Evolutionary conservation across 2,797 vertebrate genomes (phyloP).

Genomic region (Sebastes itinus): DNA sequence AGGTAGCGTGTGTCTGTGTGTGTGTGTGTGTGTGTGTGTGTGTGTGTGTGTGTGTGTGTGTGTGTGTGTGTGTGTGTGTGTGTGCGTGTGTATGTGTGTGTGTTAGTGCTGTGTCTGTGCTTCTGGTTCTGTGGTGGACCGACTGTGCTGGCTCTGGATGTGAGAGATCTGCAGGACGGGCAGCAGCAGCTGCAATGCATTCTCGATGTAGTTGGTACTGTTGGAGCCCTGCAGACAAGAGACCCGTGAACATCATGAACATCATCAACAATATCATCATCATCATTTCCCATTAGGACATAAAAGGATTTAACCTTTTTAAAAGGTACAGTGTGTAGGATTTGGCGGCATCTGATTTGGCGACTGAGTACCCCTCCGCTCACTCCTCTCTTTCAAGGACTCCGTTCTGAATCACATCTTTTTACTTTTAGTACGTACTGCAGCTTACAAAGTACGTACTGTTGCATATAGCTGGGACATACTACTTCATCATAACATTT

Average conservation of each 20-base stretch:
- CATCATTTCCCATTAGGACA: not conserved
- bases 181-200: slow-evolving; percentile 94
- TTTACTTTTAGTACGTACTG: too few species aligned
- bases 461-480: too few species aligned
- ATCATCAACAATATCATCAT: not conserved
- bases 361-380: too few species aligned
- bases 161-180: slow-evolving; percentile 93
- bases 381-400: too few species aligned
- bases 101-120: slow-evolving; percentile 59
- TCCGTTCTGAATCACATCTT: too few species aligned
- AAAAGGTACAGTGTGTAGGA: too few species aligned
- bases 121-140: slow-evolving; percentile 49
- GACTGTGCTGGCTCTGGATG: slow-evolving; percentile 81
- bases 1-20: slow-evolving; percentile 16
- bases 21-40: slow-evolving; percentile 9
- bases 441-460: too few species aligned
- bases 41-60: slow-evolving; percentile 5
- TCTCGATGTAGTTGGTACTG: slow-evolving; percentile 92
- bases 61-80: too few species aligned
- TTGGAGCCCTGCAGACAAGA: slow-evolving; percentile 88
- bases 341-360: too few species aligned
- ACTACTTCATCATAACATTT: too few species aligned
- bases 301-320: not conserved
- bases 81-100: not conserved
- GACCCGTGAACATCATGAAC: not conserved